Evolutionary conservation across 2,113 vertebrate genomes (phyloP).

Genomic region (Chionomys nivalis): DNA sequence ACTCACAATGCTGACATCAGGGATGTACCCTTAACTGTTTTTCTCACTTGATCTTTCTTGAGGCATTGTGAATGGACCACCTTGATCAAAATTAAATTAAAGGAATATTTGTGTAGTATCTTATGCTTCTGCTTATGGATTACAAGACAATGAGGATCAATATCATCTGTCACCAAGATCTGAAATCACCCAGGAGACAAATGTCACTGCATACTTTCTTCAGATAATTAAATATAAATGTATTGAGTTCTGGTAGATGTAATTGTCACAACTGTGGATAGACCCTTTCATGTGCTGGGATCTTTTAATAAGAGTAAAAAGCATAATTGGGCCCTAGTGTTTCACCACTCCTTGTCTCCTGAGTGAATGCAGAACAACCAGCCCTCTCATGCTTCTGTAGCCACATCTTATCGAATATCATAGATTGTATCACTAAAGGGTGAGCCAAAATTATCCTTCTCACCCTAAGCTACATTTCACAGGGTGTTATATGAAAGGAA

Average conservation of each 20-base stretch:
- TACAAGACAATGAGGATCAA: neutral
- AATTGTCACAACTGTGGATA: neutral
- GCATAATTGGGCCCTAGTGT: accelerated
- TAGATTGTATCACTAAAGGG: neutral
- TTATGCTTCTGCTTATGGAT: neutral
- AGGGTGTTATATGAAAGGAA: neutral
- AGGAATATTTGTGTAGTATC: no score
- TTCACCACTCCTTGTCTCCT: neutral
- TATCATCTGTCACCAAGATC: neutral
- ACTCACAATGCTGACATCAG: neutral
- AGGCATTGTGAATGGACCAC: neutral
- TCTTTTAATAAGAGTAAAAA: neutral
- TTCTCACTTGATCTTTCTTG: neutral
- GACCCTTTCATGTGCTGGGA: neutral
- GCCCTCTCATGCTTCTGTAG: neutral
- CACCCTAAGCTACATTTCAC: neutral
- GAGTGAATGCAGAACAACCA: neutral
- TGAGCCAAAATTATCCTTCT: neutral
- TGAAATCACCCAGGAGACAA: neutral
- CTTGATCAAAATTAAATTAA: neutral
- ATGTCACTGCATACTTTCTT: neutral
- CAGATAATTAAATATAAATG: neutral
- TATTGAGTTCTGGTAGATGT: neutral
- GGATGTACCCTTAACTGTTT: neutral
- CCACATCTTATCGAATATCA: neutral